A percentile compares a stretch with the other conserved stretches of the same genome.
These are phyloP conservation scores for Bos javanicus DNA, from an alignment of 2,113 vertebrate genomes.

Conservation along the genomic window DNA sequence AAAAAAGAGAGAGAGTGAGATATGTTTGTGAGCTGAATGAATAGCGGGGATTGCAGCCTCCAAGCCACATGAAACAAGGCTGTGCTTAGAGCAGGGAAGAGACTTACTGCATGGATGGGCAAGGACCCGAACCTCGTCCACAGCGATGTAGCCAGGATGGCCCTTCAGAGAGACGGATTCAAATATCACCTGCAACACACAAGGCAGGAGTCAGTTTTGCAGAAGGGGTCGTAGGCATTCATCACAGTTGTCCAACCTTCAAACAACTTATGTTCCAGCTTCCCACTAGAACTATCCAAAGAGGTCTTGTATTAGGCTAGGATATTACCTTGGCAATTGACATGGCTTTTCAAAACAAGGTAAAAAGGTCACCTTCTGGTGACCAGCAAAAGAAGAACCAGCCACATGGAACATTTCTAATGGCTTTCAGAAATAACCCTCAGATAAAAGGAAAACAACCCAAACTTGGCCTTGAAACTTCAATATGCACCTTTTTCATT, in stretches of 20 bases:
- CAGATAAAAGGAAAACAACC: not conserved
- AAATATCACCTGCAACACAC: constrained; percentile 93
- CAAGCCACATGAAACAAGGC: not conserved
- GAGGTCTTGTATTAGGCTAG: not conserved
- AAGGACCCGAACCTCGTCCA: constrained; percentile 96
- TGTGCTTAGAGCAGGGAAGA: not conserved
- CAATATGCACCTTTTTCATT: not conserved
- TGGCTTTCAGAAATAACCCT: constrained; percentile 36
- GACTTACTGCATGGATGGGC: constrained; percentile 97
- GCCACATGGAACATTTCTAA: not conserved
- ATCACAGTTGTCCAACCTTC: not conserved
- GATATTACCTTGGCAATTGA: not conserved
- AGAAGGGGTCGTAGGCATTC: not conserved
- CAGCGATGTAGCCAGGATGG: constrained; percentile 94
- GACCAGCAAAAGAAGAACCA: not conserved
- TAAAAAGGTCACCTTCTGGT: not conserved
- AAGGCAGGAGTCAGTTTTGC: not conserved
- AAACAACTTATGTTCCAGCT: not conserved
- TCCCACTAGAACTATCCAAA: not conserved
- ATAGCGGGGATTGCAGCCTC: not conserved
- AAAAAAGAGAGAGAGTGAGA: not conserved
- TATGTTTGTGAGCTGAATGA: constrained; percentile 53
- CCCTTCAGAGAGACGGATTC: constrained; percentile 95
- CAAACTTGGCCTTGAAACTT: not conserved
- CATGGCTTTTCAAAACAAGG: constrained; percentile 22